phyloP scores from a whole-genome alignment of 2,888 invertebrate species.

The Oligia fasciuncula region DNA sequence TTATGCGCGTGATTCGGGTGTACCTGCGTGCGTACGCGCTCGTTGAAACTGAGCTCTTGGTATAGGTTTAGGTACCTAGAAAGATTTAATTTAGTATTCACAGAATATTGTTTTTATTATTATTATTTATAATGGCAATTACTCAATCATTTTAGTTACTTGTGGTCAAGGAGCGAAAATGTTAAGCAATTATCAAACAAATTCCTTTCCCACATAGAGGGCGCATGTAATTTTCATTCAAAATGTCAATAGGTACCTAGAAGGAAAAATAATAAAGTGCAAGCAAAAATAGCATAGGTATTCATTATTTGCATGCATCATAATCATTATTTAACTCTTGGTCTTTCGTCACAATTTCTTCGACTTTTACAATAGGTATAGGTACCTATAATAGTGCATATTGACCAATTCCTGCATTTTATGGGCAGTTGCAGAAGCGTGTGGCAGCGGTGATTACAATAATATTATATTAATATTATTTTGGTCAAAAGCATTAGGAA shows the following conservation, averaged over 20 bases:
- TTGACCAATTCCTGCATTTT: slow-evolving; percentile 3
- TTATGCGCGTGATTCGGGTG: background rate
- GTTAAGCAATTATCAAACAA: background rate
- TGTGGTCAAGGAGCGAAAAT: background rate
- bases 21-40: background rate
- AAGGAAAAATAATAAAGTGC: background rate
- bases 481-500: background rate
- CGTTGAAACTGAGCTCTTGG: too few species aligned
- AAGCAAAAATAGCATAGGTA: background rate
- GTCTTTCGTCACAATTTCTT: background rate
- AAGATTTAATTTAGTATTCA: background rate
- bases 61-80: background rate
- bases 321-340: background rate
- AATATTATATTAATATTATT: too few species aligned
- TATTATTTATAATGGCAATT: background rate
- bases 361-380: background rate
- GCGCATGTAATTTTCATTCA: background rate
- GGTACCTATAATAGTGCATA: background rate
- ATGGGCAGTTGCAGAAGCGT: background rate
- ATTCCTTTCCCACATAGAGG: background rate
- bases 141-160: background rate
- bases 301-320: background rate
- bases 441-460: background rate
- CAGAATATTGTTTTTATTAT: background rate
- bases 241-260: background rate